Base-by-base conservation (phyloP, 2,797 vertebrate genomes). In the Mus caroli region DNA sequence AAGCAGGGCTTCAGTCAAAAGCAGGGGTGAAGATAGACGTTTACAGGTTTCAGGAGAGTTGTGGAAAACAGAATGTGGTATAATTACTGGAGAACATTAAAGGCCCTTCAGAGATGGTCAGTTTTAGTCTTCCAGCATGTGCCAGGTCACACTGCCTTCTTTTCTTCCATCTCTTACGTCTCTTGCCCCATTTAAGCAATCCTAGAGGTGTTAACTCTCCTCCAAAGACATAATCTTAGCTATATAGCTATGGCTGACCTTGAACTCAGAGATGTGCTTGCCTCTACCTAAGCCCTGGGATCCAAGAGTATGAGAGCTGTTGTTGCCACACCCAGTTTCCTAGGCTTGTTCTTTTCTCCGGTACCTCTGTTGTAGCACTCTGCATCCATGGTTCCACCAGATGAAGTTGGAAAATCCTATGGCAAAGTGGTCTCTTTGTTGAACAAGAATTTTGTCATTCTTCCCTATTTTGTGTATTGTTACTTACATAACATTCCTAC, bases 371-470 rank as follows among this genome's bases (percentile, higher is more conserved):
- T 92, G 28, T 26, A 77, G 31, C 50, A 2, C 28, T 67, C 37
- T n/a, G 11, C 40, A 8, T 64, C 13, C 24, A 22, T 60, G 52
- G 26, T 69, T 79, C 46, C 3, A 86, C 46, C 50, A 85, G 37
- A 62, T 52, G 22, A 13, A 67, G 75, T 19, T 92, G 14, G 37
- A 31, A 78, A 69, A 17, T 46, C 76, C 20, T 28, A 20, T 24
- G 62, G 37, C 40, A 62, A 56, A 62, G 9, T 24, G 12, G 50
- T 40, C 9, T 80, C 14, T 60, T 34, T 79, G 58, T 9, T 46
- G 37, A 93, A 71, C 22, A n/a, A 80, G 40, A 52, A n/a, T 93
- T 71, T 82, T 82, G 64, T 88, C 67, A 67, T 80, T 31, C 56
- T 88, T 82, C 26, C 43, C 46, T 62, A 40, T 52, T 52, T 46